Evolutionary conservation across 1,140 invertebrate genomes (phyloP), one percentile per base, ranked within the genome.

Genomic region (Drosophila saltans): DNA sequence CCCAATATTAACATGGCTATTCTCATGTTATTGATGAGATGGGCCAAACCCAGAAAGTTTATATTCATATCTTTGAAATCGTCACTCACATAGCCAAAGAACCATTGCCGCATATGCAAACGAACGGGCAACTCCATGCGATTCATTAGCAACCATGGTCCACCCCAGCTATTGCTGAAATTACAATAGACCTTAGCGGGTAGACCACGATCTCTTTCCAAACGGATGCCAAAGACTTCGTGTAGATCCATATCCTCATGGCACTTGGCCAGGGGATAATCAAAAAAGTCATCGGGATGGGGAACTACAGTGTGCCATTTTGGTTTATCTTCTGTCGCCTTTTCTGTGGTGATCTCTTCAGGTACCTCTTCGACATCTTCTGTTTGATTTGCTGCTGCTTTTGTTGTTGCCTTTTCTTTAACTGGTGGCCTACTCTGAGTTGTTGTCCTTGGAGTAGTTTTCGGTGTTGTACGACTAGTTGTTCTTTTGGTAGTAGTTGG

Each of bases 111-210:
- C 66, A 86, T 58, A 16, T 85, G 82, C 0, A 85, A n/a, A 0
- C 82, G 72, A 0, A 33, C 62, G 0, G 82, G 82, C 33, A 85
- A 61, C 58, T 86, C 72, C 1, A 85, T 72, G 6, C 82, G 82
- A 0, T 66, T 73, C 82, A 81, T 86, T n/a, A 85, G 69, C 2
- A 86, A 41, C 82, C 82, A 85, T n/a, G 82, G 82, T 40, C 82
- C 82, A 3, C 57, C 45, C 82, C 82, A 85, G 21, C 28, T 52
- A 21, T 85, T 85, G 2, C 33, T 11, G 28, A 85, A 85, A 0
- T 58, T 40, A 33, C 82, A 85, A 41, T 71, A 6, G 2, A 85
- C 40, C 48, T 81, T 85, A 33, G 56, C 64, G 45, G 82, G 57
- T 21, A 85, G n/a, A 0, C 82, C 82, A 0, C 72, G 69, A 61